A percentile compares a stretch with the other conserved stretches of the same genome.
phyloP scores from a whole-genome alignment of 2,797 vertebrate genomes.

The Scyliorhinus canicula region DNA sequence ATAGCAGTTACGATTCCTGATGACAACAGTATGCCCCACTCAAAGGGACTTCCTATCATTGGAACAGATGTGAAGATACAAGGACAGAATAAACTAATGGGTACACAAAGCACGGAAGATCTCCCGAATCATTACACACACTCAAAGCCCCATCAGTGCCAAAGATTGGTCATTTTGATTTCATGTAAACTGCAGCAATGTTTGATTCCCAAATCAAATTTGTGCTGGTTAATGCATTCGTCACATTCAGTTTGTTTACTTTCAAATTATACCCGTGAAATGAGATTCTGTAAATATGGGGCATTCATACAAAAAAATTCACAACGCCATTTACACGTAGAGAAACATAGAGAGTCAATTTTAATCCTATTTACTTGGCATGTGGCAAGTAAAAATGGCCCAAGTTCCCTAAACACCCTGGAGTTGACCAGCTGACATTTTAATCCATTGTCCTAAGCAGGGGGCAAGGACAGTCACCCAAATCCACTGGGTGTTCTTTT shows the following conservation, averaged over 20 bases:
- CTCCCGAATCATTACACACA: background rate
- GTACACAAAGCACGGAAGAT: background rate
- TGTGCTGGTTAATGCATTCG: background rate
- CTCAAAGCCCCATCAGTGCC: background rate
- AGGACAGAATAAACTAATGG: background rate
- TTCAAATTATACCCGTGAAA: background rate
- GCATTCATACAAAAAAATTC: background rate
- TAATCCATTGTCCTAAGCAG: background rate
- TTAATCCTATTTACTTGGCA: background rate
- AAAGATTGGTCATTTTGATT: background rate
- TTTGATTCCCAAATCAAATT: background rate
- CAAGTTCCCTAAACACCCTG: background rate
- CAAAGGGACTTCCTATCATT: background rate
- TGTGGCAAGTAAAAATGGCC: background rate
- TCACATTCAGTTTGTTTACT: background rate
- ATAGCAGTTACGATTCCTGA: background rate
- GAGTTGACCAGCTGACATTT: background rate
- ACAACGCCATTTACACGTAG: background rate
- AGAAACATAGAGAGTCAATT: background rate
- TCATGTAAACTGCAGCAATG: background rate
- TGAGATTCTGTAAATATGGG: background rate
- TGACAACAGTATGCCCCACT: background rate
- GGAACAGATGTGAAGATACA: background rate
- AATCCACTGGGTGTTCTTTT: background rate
- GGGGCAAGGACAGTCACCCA: background rate